Evolutionary conservation across 2,888 invertebrate genomes (phyloP), one percentile per base, ranked within the genome.

Genomic region (Plebejus anna): DNA sequence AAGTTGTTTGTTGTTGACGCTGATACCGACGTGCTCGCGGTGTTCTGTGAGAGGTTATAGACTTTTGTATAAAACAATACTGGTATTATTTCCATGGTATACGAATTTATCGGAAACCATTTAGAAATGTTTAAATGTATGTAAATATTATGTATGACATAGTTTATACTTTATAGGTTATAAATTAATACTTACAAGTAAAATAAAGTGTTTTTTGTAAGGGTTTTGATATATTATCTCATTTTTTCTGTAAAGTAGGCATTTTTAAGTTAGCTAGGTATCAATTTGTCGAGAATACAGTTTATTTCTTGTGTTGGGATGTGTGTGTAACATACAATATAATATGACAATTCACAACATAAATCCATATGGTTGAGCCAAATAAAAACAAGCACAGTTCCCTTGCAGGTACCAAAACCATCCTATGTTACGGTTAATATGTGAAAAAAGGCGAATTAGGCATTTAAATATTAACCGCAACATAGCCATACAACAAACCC

Each of bases 1-100:
- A 94, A 87, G 86, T 90, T 94, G 90, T 94, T 94, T 78, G 94
- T 94, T 75, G 94, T 92, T 78, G 94, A 94, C 79, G 94, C 94
- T 76, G 94, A 92, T 73, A 89, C 90, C 22, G 94, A 92, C 13
- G 94, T 90, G 82, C 91, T 91, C 80, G 94, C 89, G 79, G 92
- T 88, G 83, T 88, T 92, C 90, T 94, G 94, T 88, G 84, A 77
- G 70, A 57, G 75, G 76, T 59, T 75, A 66, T n/a, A 38, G 28
- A 72, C 28, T 72, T 75, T 75, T 51, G 71, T 73, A 75, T 28
- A 22, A 42, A 47, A 47, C 9, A 9, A 7, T 9, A 42, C 42
- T 42, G 42, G 9, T 11, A 47, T 47, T 47, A 11, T 47, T 47
- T 9, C 3, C 47, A 47, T 11, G 47, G 47, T 47, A 47, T 7